Conservation (phyloP, 2,888 invertebrate genomes). For the Hermaeophaga mercurialis region DNA sequence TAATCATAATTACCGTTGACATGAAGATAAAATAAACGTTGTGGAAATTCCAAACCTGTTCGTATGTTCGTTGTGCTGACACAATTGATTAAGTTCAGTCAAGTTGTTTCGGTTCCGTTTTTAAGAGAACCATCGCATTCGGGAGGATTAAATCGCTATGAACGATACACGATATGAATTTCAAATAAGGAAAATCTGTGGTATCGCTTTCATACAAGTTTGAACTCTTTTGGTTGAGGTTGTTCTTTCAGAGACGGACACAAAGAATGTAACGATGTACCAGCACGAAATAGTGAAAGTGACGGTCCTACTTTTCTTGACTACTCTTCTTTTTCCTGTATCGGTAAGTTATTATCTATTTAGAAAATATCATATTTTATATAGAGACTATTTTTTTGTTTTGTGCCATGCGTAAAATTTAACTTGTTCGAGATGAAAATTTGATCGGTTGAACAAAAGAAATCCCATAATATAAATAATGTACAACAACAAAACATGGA, state of each 20-base stretch:
- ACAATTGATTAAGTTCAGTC: background rate
- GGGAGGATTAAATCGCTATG: background rate
- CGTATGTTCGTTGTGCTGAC: slow-evolving; percentile 2
- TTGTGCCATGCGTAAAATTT: no score
- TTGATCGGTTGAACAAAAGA: no score
- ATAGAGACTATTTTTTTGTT: no score
- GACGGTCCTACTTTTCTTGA: background rate
- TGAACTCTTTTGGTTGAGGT: background rate
- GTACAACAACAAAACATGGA: no score
- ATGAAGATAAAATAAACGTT: background rate
- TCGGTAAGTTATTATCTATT: no score
- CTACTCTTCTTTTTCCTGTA: no score
- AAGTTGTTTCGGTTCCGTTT: no score
- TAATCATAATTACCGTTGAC: background rate
- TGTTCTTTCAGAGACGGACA: background rate
- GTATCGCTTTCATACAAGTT: background rate
- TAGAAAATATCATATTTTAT: no score
- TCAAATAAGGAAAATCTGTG: background rate
- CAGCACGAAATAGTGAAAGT: background rate
- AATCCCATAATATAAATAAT: no score
- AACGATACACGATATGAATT: background rate
- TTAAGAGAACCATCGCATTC: background rate
- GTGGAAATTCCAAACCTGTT: slow-evolving; percentile 12
- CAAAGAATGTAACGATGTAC: background rate
- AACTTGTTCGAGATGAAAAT: no score